Evolutionary conservation across 2,888 invertebrate genomes (phyloP).

Genomic region (Lacanobia wlatinum): DNA sequence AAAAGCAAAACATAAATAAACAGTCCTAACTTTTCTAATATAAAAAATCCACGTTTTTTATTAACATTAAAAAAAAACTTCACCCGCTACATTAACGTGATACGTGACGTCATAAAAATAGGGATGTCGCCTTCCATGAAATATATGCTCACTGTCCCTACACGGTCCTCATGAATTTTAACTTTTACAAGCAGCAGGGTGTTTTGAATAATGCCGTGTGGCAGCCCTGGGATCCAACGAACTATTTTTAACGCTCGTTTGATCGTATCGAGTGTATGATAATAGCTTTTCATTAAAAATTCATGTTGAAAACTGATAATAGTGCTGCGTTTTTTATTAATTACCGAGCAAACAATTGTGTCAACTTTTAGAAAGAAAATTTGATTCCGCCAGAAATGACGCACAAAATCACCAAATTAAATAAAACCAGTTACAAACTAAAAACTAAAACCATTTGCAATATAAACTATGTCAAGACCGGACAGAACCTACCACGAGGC

Average conservation of each 20-base stretch:
- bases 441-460: no score
- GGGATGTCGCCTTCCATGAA: slow-evolving; percentile 74
- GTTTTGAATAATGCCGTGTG: slow-evolving; percentile 80
- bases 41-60: slow-evolving; percentile 62
- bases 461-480: no score
- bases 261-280: slow-evolving; percentile 64
- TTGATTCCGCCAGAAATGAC: no score
- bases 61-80: slow-evolving; percentile 70
- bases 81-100: slow-evolving; percentile 74
- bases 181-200: slow-evolving; percentile 73
- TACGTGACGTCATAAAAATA: slow-evolving; percentile 85
- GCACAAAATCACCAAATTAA: no score
- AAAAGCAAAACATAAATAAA: slow-evolving; percentile 2
- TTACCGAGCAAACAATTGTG: slow-evolving; percentile 8
- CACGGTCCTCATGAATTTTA: slow-evolving; percentile 86
- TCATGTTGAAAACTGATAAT: slow-evolving; percentile 42
- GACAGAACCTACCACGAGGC: no score
- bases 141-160: slow-evolving; percentile 76
- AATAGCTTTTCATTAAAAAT: slow-evolving; percentile 58
- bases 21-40: slow-evolving; percentile 14
- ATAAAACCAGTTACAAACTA: no score
- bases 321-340: slow-evolving; percentile 20
- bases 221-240: slow-evolving; percentile 64
- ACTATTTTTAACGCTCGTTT: slow-evolving; percentile 67
- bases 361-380: no score